Base-by-base conservation (phyloP, 2,888 invertebrate genomes). In the Lysandra bellargus region DNA sequence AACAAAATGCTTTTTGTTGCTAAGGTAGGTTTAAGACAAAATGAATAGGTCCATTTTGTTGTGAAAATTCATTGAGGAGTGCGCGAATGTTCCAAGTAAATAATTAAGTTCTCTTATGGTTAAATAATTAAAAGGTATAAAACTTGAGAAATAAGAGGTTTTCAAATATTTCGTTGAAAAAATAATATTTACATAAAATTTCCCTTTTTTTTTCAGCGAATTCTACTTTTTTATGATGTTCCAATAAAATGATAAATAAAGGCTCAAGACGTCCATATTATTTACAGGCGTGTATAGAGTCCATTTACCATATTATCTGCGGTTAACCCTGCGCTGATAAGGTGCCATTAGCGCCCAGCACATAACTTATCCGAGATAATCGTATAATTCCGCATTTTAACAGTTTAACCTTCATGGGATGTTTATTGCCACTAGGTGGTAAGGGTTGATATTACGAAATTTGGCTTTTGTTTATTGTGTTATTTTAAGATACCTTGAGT, bases 331-430 rank as follows among this genome's bases (percentile, higher is more conserved):
- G 75, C 57, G 6, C 72, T 81, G 85, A 80, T 78, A 78, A 23
- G 2, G 49, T n/a, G 14, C 80, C 80, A 81, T 80, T 81, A 80
- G 61, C n/a, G 64, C 76, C 78, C 79, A 60, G 64, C 80, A 74
- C 80, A 78, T 80, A 76, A 80, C 33, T 80, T 80, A 80, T 61
- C 61, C 78, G 49, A 49, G 49, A 57, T 76, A 53, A 76, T 44
- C 53, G 75, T 14, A 44, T 17, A 33, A 44, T 53, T 76, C 75
- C 76, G 76, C 76, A 57, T 53, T 69, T 69, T 33, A 69, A 37
- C 33, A 14, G 33, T 14, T 12, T 33, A 5, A 69, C 5, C 4
- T 69, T 61, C 23, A 6, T 61, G 7, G 7, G 23, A 23, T 61
- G 1, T 61, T 69, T 69, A 69, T 69, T 64, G 64, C 30, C 49